These are phyloP conservation scores for Psilopogon haemacephalus DNA, from an alignment of 2,113 vertebrate genomes.

Conservation along the genomic window DNA sequence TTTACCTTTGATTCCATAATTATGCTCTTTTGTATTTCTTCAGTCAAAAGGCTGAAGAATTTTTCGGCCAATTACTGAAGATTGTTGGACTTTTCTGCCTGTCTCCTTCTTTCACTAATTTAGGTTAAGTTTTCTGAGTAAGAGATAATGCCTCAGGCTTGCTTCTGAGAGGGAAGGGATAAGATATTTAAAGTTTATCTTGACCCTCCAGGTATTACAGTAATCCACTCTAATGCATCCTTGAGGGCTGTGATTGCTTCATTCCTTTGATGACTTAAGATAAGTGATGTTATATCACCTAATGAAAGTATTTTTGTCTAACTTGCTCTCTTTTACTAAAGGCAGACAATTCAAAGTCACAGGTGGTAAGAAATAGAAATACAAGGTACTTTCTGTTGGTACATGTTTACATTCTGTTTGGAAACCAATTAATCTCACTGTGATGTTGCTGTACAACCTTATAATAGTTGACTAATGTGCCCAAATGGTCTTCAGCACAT, in stretches of 20 bases:
- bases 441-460: not conserved
- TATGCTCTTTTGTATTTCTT: not conserved
- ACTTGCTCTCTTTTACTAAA: not conserved
- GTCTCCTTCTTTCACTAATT: not conserved
- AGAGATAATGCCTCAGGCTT: not conserved
- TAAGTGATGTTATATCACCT: not conserved
- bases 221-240: slow-evolving; percentile 30
- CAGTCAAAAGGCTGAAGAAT: not conserved
- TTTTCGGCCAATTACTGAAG: not conserved
- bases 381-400: accelerated
- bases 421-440: not conserved
- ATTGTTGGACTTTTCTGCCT: not conserved
- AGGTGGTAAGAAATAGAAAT: not conserved
- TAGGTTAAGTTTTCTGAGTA: not conserved
- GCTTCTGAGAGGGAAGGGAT: not conserved
- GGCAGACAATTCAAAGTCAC: not conserved
- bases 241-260: not conserved
- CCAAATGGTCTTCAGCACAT: not conserved
- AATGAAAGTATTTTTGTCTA: not conserved
- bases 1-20: not conserved
- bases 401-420: not conserved
- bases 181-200: slow-evolving; percentile 39
- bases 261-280: not conserved
- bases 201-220: not conserved
- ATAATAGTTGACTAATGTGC: not conserved